Conservation (phyloP, 2,888 invertebrate genomes). For the Dyspetes luteomarginatus region DNA sequence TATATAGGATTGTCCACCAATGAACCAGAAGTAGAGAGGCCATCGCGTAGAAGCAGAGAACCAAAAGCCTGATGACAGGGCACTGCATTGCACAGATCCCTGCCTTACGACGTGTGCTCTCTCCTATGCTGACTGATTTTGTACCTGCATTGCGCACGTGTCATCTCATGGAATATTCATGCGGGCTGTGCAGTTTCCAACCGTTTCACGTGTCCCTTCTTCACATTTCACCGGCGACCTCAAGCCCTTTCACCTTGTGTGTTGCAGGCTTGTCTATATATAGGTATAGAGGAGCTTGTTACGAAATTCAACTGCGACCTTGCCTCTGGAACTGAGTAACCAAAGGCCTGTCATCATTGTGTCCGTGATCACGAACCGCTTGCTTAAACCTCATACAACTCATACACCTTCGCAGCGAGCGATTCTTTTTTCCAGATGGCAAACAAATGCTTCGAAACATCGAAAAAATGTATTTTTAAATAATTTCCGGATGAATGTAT, state of each 20-base stretch:
- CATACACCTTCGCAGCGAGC: too few species aligned
- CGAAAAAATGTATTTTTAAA: too few species aligned
- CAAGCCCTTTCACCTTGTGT: neutral
- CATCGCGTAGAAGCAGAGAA: neutral
- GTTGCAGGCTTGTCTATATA: neutral
- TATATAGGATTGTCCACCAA: neutral
- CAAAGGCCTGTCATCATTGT: neutral
- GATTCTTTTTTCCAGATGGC: too few species aligned
- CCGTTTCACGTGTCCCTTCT: neutral
- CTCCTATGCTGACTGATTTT: neutral
- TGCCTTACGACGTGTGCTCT: neutral
- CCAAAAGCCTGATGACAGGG: neutral
- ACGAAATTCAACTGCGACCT: neutral
- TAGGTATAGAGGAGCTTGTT: neutral
- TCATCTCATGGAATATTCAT: slow-evolving; percentile 56
- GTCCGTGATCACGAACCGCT: neutral
- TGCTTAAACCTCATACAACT: too few species aligned
- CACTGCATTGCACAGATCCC: neutral
- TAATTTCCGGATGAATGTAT: too few species aligned
- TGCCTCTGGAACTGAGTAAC: slow-evolving; percentile 12
- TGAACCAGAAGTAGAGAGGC: neutral
- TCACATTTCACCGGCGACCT: neutral
- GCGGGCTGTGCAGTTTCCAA: slow-evolving; percentile 34
- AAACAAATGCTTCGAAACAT: too few species aligned
- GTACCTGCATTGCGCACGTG: slow-evolving; percentile 40